Base-by-base conservation (phyloP, 2,797 vertebrate species). In the Spinibarbus caldwelli region DNA sequence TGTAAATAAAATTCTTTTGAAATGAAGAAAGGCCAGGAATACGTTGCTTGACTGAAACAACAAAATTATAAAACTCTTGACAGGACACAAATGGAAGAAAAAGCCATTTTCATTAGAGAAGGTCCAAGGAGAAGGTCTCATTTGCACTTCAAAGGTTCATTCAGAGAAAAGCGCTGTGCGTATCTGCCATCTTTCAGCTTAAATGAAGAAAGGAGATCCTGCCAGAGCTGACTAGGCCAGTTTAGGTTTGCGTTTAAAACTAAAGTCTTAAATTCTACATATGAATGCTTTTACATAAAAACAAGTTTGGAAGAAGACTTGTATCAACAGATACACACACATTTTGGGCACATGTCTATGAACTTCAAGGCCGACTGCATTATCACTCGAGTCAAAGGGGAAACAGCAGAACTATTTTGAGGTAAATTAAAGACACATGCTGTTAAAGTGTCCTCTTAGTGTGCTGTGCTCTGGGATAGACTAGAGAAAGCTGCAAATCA, bases 361-460 rank as follows among this genome's bases (percentile, higher is more conserved):
- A 62, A 64, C 31, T 43, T 82, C 70, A 77, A 80, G 67, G 83
- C 77, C 86, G 85, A 87, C 80, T 70, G 83, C 80, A 83, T 80
- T 67, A 54, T 75, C 36, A 54, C 71, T 84, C 26, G 66, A 89
- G 6, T 47, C 12, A 68, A 36, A 49, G 43, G 71, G 8, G 52
- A 7, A 47, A 71, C 21, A 59, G n/a, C n/a, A 76, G 36, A 52
- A 29, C 29, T 47, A 75, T 31, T 47, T 12, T 49, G 70, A 83
- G 14, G 29, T 75, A 83, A 64, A 83, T 83, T 75, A 47, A 83
- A 75, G 21, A 64, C 54, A 83, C 14, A 64, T 83, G 70, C 71
- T 38, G 45, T 38, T 52, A 34, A 80, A 47, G n/a, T 1, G 0
- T 68, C 4, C n/a, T n/a, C 73, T 76, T 3, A 31, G 26, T 15